Evolutionary conservation across 1,140 invertebrate species (phyloP), one percentile per base, ranked within the genome.

Genomic region (Metaphire vulgaris): DNA sequence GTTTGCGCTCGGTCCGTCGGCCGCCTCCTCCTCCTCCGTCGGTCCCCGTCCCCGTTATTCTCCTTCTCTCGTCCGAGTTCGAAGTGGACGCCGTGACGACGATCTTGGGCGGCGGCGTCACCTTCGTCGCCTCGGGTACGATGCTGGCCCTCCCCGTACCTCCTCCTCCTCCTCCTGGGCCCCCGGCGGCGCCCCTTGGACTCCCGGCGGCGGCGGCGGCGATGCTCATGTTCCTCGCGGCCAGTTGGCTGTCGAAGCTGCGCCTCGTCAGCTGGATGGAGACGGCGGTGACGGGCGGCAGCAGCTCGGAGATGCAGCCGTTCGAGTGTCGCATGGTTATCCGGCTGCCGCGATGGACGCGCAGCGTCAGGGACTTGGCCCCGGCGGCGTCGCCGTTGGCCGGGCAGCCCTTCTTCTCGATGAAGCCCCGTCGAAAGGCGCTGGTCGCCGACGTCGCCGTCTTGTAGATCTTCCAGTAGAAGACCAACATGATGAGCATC

Each of bases 401-500:
- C 21, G 21, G 41, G 21, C 6, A 6, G 1, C 67, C 30, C 75
- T 76, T 76, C 16, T 30, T 76, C 82, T 96, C 74, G 66, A 75
- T 83, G 68, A 74, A 80, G 76, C 83, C 85, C 15, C 71, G 34
- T 66, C 78, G 82, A 83, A 80, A 2, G 80, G 81, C 73, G 21
- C 28, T 16, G 14, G 95, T 75, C 30, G 83, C 88, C 84, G 97
- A 97, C 76, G 96, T 93, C 69, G 97, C 94, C 0, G 93, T 93
- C 76, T 92, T 90, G 87, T 96, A 97, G 79, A 97, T 96, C 77
- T 92, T 89, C 91, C 93, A 95, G 86, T 97, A 96, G 88, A 97
- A 95, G 89, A 96, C 95, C 76, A 96, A 88, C 92, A 96, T 96
- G 65, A 96, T 92, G 79, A 94, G 90, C 92, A 95, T 95, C n/a